Conservation (phyloP, 2,113 vertebrate genomes). For the Lichenostomus cassidix region DNA sequence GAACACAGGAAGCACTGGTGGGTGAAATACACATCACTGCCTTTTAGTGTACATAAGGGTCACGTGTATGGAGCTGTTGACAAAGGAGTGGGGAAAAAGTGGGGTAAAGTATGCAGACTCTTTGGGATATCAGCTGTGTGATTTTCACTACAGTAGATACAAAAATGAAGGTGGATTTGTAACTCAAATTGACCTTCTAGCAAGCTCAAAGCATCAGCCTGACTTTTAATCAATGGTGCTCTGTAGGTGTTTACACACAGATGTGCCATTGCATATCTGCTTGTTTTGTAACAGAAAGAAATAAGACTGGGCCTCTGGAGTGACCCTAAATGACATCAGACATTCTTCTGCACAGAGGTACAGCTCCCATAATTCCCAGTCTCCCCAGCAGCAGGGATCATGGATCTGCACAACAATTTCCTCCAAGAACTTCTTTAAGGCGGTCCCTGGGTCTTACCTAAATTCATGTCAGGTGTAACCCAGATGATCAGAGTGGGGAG, state of each 20-base stretch:
- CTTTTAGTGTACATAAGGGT: neutral
- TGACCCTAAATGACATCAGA: neutral
- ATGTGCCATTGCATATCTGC: neutral
- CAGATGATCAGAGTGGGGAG: neutral
- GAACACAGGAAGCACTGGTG: accelerated
- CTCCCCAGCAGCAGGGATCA: neutral
- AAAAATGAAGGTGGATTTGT: neutral
- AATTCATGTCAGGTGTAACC: neutral
- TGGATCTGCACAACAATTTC: neutral
- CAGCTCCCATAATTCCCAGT: neutral
- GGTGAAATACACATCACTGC: neutral
- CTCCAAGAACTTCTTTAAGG: neutral
- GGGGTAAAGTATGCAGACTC: neutral
- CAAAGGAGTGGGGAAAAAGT: neutral
- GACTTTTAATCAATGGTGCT: neutral
- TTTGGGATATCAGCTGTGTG: neutral
- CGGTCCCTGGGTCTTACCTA: neutral
- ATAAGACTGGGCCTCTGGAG: neutral
- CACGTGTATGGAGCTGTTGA: neutral
- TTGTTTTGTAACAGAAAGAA: neutral
- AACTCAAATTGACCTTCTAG: neutral
- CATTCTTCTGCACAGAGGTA: neutral
- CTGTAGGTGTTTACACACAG: neutral
- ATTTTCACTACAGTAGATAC: neutral
- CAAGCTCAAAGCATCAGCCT: neutral